Conservation (phyloP, 2,797 vertebrate genomes). For the Halcyon leucocephala region DNA sequence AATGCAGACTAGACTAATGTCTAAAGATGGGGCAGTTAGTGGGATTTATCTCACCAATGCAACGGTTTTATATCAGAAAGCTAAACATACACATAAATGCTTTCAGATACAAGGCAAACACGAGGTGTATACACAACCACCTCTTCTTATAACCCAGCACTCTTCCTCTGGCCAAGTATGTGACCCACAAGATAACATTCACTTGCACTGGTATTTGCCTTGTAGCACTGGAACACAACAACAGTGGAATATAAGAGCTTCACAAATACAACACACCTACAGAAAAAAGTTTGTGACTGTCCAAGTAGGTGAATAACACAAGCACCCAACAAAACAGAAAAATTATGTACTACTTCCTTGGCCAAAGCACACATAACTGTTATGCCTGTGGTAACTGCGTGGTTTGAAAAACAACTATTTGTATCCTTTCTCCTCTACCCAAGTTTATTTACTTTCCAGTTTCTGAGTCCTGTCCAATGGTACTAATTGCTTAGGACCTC, state of each 20-base stretch:
- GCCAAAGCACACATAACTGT: neutral
- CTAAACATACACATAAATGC: conserved; percentile 4
- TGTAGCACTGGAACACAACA: neutral
- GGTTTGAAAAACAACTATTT: neutral
- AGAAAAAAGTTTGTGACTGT: neutral
- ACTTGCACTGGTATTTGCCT: conserved; percentile 4
- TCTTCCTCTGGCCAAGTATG: neutral
- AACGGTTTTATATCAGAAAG: neutral
- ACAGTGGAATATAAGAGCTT: neutral
- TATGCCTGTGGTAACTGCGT: neutral
- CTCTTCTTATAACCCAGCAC: conserved; percentile 19
- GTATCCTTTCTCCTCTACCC: neutral
- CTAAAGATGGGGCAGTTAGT: neutral
- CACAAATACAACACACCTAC: neutral
- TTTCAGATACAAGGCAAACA: conserved; percentile 15
- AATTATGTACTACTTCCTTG: neutral
- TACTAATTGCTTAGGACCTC: neutral
- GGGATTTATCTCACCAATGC: neutral
- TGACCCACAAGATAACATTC: neutral
- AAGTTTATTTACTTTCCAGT: neutral
- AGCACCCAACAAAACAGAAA: neutral
- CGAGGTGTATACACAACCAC: neutral
- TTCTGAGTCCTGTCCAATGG: neutral
- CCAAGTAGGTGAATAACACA: neutral
- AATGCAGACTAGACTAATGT: neutral